A percentile compares a stretch with the other conserved stretches of the same genome.
These are phyloP conservation scores for Arion vulgaris DNA, from an alignment of 1,140 invertebrate species.

Conservation along the genomic window DNA sequence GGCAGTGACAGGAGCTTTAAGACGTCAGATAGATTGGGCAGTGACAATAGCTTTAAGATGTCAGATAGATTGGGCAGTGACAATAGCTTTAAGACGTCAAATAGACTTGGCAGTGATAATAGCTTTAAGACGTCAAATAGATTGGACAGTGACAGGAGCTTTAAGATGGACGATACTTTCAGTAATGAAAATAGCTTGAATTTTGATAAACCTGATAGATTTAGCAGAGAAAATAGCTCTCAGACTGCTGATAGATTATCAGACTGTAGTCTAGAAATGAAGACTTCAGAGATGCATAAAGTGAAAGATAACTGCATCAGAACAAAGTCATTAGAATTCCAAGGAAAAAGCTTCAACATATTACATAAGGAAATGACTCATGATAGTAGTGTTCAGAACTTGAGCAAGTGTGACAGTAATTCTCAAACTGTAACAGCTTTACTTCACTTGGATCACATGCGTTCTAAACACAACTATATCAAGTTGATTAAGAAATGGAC, in stretches of 20 bases:
- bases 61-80: too few species aligned
- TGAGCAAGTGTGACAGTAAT: neutral
- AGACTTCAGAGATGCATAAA: neutral
- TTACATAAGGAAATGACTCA: neutral
- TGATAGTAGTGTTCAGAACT: neutral
- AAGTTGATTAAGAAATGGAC: slow-evolving; percentile 56
- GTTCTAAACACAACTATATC: slow-evolving; percentile 46
- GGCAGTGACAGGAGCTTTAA: too few species aligned
- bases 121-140: too few species aligned
- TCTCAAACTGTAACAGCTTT: slow-evolving; percentile 27
- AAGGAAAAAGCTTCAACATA: neutral
- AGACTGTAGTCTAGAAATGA: neutral
- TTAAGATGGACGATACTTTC: too few species aligned
- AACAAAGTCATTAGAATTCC: neutral
- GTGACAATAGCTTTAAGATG: too few species aligned
- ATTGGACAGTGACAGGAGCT: too few species aligned
- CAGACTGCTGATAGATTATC: neutral
- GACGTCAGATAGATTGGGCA: too few species aligned
- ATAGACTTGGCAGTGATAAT: too few species aligned
- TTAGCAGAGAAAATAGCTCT: neutral
- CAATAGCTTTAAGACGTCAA: too few species aligned
- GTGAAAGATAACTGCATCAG: neutral
- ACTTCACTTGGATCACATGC: slow-evolving; percentile 54
- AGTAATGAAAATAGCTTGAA: too few species aligned
- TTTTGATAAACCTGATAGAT: too few species aligned